Conservation (phyloP, 2,113 vertebrate species). For the Balaeniceps rex region DNA sequence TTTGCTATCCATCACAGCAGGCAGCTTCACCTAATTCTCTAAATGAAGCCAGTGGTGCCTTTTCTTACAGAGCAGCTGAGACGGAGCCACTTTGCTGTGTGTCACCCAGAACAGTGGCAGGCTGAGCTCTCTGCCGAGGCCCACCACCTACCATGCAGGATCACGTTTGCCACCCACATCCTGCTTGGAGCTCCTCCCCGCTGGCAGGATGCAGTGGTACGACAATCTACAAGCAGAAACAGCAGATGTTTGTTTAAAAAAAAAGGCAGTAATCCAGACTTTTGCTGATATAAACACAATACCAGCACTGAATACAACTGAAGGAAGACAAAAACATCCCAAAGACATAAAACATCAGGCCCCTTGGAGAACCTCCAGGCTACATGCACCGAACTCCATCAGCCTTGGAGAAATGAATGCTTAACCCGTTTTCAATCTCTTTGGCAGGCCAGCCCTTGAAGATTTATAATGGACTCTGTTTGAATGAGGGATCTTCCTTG, state of each 20-base stretch:
- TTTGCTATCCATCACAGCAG: not conserved
- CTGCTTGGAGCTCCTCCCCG: not conserved
- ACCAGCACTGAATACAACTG: conserved; percentile 11
- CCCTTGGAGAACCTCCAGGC: conserved; percentile 46
- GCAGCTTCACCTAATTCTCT: not conserved
- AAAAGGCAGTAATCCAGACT: conserved; percentile 19
- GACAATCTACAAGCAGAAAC: not conserved
- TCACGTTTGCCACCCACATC: not conserved
- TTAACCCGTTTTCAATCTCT: conserved; percentile 44
- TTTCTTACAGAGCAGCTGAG: not conserved
- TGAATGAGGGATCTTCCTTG: not conserved
- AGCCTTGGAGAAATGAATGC: not conserved
- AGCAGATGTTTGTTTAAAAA: conserved; percentile 5
- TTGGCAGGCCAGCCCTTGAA: not conserved
- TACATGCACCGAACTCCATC: not conserved
- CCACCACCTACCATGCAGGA: not conserved
- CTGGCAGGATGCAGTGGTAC: not conserved
- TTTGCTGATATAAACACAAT: conserved; percentile 54
- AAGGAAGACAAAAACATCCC: conserved; percentile 56
- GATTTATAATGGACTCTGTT: not conserved
- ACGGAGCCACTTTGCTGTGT: not conserved
- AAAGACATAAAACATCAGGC: conserved; percentile 59
- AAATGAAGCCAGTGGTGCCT: not conserved
- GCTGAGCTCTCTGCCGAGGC: not conserved
- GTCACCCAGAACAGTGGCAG: not conserved